Base-by-base conservation (phyloP, 2,797 vertebrate genomes). In the Etheostoma perlongum region DNA sequence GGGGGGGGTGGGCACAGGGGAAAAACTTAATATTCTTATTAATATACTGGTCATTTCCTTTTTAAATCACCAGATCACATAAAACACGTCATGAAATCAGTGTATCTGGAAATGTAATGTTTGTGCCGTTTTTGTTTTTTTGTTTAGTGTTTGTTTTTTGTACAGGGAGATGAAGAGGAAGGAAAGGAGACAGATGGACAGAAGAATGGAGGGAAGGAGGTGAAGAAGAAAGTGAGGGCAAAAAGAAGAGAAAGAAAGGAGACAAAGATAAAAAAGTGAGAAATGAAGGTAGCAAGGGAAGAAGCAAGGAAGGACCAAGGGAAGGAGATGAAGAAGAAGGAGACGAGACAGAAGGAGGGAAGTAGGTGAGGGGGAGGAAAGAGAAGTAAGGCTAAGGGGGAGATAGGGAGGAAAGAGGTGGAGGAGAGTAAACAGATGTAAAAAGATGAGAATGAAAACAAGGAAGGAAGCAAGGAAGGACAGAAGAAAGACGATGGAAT, bases 1-100 rank as follows among this genome's bases (percentile, higher is more conserved):
- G 91, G 92, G 77, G 25, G 6, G 30, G 8, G 19, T n/a, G 19
- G 16, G 36, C 42, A 47, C 54, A 73, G 6, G 19, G 27, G 25
- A 63, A 9, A 11, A 27, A 12, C 7, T 4, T 76, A 13, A 52
- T 15, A 27, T 12, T 67, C 36, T 58, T 36, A 23, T 59, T 67
- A 33, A 42, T 8, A 61, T 1, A 6, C 19, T 36, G 9, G 10
- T 40, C 0, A 6, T 12, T 40, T 66, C 14, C 3, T 51, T 21
- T 55, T 42, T 13, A 70, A 27, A 67, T n/a, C 46, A 36, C 12
- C 52, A 14, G 16, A 36, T 46, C 25, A 5, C 6, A 53, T 15
- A 12, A 55, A 58, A 44, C 15, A 18, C 7, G 42, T 44, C 42
- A 44, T 44, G 42, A 44, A 1, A 40, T 48, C 23, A 27, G 30